Base-by-base conservation (phyloP, 1,140 invertebrate genomes). In the Drosophila murphyi region DNA sequence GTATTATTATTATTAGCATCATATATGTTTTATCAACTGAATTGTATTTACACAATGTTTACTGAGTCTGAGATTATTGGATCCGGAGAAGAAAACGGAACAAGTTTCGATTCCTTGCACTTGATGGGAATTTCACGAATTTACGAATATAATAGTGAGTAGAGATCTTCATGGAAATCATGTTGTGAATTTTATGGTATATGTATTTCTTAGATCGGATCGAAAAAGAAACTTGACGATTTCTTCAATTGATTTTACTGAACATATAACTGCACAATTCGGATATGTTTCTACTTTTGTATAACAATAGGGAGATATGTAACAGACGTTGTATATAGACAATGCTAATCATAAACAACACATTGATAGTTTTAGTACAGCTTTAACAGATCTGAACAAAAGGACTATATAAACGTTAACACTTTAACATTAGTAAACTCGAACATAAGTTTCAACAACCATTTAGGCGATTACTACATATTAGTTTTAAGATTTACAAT, bases 221-320 rank as follows among this genome's bases (percentile, higher is more conserved):
- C 39, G 10, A 43, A 43, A 43, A 43, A 43, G n/a, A 43, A 43
- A 43, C 39, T 10, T 41, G 39, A 3, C 4, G 10, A 43, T 43
- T n/a, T 43, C 20, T 43, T 43, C 10, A 43, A 20, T 20, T 20
- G 39, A 43, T 8, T 4, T 43, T 43, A 43, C 39, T 20, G 20
- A 20, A 20, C 20, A 2, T 20, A 20, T 29, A 48, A 61, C 39
- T 62, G 60, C 39, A 47, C 57, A 35, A 50, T 51, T 68, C 37
- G 64, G 64, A 68, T 68, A 68, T 57, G 64, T 68, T 39, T 39
- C 54, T 32, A 68, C 41, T 39, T 56, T 1, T 32, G 12, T 56
- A 35, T 28, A 65, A 37, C 10, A 39, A 39, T 39, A 31, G 7
- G 4, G 34, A 20, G 29, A 50, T 50, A 69, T 68, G 43, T 47